These are phyloP conservation scores for Stercorarius parasiticus DNA, from an alignment of 2,113 vertebrate species.

Conservation along the genomic window DNA sequence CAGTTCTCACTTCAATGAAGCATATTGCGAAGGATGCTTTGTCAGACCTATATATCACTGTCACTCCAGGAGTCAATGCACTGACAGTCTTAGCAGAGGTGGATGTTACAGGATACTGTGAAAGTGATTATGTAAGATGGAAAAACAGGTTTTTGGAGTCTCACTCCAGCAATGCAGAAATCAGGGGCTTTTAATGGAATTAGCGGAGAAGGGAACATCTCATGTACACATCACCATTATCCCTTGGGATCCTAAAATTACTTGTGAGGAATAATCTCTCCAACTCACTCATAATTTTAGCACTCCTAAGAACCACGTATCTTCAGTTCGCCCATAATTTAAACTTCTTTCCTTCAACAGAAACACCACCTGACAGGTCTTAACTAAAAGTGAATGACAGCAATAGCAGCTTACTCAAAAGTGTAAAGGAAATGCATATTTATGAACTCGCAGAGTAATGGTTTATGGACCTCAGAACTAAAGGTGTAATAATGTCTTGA, in stretches of 20 bases:
- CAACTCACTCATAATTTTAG: conserved; percentile 64
- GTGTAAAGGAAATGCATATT: conserved; percentile 63
- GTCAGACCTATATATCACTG: conserved; percentile 45
- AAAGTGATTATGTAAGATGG: conserved; percentile 48
- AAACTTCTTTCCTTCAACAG: conserved; percentile 51
- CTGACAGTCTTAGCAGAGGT: conserved; percentile 38
- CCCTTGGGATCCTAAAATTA: conserved; percentile 50
- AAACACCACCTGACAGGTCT: conserved; percentile 65
- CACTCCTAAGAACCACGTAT: background rate
- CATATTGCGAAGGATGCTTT: conserved; percentile 20
- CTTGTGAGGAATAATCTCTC: conserved; percentile 58
- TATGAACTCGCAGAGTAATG: conserved; percentile 38
- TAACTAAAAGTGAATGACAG: conserved; percentile 69
- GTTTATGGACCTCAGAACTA: conserved; percentile 32
- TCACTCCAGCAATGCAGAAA: conserved; percentile 27
- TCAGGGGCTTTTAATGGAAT: conserved; percentile 54
- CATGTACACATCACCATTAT: conserved; percentile 34
- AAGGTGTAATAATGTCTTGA: conserved; percentile 21
- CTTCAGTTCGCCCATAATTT: conserved; percentile 34
- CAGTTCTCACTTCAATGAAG: conserved; percentile 40
- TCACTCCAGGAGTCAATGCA: conserved; percentile 41
- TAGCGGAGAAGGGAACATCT: conserved; percentile 10
- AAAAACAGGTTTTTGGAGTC: conserved; percentile 40
- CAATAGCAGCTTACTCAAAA: conserved; percentile 57
- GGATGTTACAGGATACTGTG: conserved; percentile 40